phyloP scores from a whole-genome alignment of 2,113 vertebrate species.

The Ochotona princeps region DNA sequence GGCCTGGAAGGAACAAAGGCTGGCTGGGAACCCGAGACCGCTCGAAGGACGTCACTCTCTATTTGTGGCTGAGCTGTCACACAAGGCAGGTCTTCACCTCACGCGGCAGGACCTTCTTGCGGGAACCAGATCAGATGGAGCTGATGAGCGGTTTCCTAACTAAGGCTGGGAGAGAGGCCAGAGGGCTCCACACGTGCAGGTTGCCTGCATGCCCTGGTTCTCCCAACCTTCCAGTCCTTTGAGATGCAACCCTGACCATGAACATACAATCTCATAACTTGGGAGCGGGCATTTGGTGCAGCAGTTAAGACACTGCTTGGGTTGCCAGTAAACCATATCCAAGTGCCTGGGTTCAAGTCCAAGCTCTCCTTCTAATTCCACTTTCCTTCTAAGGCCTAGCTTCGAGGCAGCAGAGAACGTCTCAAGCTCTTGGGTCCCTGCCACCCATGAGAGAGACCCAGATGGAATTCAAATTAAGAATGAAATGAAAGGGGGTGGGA shows the following conservation, averaged over 20 bases:
- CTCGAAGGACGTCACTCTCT: neutral
- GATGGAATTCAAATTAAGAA: no score
- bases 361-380: no score
- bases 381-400: no score
- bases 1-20: neutral
- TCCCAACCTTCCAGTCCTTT: neutral
- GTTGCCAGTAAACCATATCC: no score
- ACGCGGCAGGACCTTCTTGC: neutral
- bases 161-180: constrained; percentile 35
- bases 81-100: neutral
- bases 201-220: neutral
- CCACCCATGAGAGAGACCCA: no score
- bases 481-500: no score
- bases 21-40: neutral
- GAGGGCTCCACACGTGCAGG: neutral
- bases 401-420: no score
- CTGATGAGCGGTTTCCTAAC: neutral
- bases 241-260: neutral
- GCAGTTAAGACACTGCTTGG: no score
- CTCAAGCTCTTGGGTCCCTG: no score
- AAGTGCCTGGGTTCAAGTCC: no score
- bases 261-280: neutral
- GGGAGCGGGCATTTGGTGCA: no score
- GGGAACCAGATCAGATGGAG: constrained; percentile 28
- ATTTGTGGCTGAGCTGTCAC: neutral